Evolutionary conservation across 2,113 vertebrate genomes (phyloP), one percentile per base, ranked within the genome.

Genomic region (Gallinago undulata): DNA sequence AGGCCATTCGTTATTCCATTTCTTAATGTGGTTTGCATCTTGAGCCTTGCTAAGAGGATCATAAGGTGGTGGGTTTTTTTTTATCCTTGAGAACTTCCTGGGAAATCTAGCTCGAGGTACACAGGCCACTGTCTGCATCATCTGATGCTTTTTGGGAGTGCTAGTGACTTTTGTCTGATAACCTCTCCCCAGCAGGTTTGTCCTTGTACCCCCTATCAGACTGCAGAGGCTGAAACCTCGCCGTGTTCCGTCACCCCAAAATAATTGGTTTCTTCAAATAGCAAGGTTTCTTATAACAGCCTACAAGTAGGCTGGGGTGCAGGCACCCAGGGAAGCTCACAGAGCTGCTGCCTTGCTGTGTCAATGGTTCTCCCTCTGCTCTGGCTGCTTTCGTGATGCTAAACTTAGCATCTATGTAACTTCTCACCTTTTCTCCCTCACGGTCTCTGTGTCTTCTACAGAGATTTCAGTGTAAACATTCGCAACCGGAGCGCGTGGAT

Each of bases 221-320:
- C n/a, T 37, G 27, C 22, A 2, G 7, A 43, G 47, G 5, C 51
- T 25, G 31, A 16, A 28, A 16, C 7, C 27, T n/a, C 18, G 4
- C 30, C 0, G 2, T n/a, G 68, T 37, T 48, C 53, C 2, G 0
- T 39, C 28, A 24, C 25, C 41, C 43, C 11, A 6, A 14, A n/a
- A n/a, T 13, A 2, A 18, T 13, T 45, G 21, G 14, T 41, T 51
- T 28, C 21, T 62, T 15, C 41, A 15, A 43, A 43, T 43, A 43
- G 13, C 41, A 43, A 43, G 14, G 41, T 43, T 43, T 43, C 41
- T 43, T 43, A 15, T 43, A 43, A 43, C 41, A 43, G 41, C 41
- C 41, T 43, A 43, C 41, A 43, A 43, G 33, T 8, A 23, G 64
- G 19, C 19, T 41, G 37, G 5, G 19, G 9, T 2, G 19, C 57